Conservation (phyloP, 2,888 invertebrate species). For the Heliconius ethilla region DNA sequence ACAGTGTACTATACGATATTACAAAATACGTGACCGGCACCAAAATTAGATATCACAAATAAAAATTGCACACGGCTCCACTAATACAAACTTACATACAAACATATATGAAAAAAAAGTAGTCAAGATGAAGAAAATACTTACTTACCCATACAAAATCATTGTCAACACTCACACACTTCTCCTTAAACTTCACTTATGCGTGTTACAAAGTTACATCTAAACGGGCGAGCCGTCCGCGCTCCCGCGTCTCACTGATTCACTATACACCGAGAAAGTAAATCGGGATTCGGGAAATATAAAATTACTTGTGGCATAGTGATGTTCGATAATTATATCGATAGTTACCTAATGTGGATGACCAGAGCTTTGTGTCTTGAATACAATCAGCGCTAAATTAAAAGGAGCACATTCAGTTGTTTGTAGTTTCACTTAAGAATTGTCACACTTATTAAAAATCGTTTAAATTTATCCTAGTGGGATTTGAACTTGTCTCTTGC, state of each 20-base stretch:
- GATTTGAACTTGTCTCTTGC: too few relatives aligned
- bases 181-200: conserved; percentile 47
- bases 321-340: conserved; percentile 44
- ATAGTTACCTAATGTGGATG: not conserved
- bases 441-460: too few relatives aligned
- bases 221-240: conserved; percentile 55
- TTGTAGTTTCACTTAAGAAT: too few relatives aligned
- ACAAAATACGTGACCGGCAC: not conserved
- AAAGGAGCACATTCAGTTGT: too few relatives aligned
- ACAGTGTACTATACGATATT: too few relatives aligned
- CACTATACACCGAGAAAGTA: conserved; percentile 57
- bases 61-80: conserved; percentile 45
- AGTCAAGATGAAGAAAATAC: conserved; percentile 51
- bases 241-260: conserved; percentile 57
- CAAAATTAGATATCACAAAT: conserved; percentile 23
- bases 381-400: too few relatives aligned
- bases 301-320: conserved; percentile 62
- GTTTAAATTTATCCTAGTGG: too few relatives aligned
- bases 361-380: too few relatives aligned
- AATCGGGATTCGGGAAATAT: conserved; percentile 72
- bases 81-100: not conserved
- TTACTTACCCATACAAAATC: conserved; percentile 75
- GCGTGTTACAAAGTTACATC: conserved; percentile 51
- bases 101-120: not conserved
- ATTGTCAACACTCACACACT: conserved; percentile 59